A percentile compares a stretch with the other conserved stretches of the same genome.
These are phyloP conservation scores for Gobiocypris rarus DNA, from an alignment of 2,113 vertebrate species.

Conservation along the genomic window DNA sequence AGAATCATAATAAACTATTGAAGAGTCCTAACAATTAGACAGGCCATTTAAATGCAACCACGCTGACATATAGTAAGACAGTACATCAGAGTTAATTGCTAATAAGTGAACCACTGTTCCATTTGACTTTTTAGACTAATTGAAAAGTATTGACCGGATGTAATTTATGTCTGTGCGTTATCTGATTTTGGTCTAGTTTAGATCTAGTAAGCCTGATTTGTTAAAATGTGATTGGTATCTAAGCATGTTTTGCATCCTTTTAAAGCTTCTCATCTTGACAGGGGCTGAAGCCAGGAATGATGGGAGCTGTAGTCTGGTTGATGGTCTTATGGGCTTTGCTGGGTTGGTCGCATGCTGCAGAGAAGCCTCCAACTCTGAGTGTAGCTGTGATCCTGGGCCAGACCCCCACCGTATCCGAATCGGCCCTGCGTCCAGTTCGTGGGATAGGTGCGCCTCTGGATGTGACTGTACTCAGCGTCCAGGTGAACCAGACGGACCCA, in stretches of 20 bases:
- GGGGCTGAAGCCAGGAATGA: conserved; percentile 56
- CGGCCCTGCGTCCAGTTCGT: conserved; percentile 45
- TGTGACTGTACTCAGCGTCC: conserved; percentile 47
- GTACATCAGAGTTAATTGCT: conserved; percentile 45
- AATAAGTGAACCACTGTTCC: conserved; percentile 49
- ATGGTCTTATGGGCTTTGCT: conserved; percentile 54
- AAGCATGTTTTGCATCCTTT: not conserved
- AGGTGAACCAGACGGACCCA: conserved; percentile 59
- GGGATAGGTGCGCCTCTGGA: conserved; percentile 51
- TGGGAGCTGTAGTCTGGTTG: conserved; percentile 52
- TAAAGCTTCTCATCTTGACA: conserved; percentile 14
- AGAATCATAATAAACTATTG: conserved; percentile 30
- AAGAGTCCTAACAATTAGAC: conserved; percentile 43
- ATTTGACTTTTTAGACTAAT: conserved; percentile 49
- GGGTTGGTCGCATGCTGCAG: conserved; percentile 53
- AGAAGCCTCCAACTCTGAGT: conserved; percentile 53
- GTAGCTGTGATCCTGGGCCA: conserved; percentile 59
- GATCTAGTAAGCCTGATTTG: not conserved
- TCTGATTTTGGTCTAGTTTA: not conserved
- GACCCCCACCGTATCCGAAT: conserved; percentile 41
- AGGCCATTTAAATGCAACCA: conserved; percentile 31
- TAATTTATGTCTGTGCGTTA: not conserved
- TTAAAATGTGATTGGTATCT: not conserved
- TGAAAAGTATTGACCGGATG: conserved; percentile 40
- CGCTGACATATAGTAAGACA: conserved; percentile 11